Evolutionary conservation across 2,113 vertebrate species (phyloP).

Genomic region (Pygoscelis adeliae): DNA sequence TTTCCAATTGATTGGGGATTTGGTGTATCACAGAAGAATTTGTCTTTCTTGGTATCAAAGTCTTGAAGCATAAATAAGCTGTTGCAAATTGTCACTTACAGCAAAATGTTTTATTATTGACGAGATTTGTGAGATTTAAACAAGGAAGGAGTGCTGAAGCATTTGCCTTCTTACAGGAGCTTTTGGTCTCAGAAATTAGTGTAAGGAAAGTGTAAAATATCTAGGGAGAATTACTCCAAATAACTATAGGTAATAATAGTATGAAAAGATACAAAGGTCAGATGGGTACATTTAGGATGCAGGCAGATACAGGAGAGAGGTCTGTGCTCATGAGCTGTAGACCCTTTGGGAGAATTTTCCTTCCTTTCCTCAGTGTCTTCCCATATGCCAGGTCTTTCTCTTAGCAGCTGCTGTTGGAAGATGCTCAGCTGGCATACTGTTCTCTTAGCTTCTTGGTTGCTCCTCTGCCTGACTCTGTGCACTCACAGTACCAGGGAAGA

Average conservation of each 20-base stretch:
- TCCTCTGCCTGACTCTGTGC: not conserved
- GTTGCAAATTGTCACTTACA: not conserved
- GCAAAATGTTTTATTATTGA: not conserved
- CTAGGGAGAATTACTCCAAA: not conserved
- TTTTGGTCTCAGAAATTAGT: not conserved
- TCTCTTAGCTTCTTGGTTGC: not conserved
- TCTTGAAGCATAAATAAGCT: not conserved
- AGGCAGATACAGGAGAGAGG: not conserved
- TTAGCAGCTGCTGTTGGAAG: not conserved
- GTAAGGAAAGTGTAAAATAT: not conserved
- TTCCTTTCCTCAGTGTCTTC: not conserved
- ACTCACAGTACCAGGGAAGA: not conserved
- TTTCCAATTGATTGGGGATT: not conserved
- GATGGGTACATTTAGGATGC: not conserved
- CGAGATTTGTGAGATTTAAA: not conserved
- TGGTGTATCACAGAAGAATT: not conserved
- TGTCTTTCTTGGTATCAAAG: not conserved
- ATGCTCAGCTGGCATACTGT: not conserved
- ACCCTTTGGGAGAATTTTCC: not conserved
- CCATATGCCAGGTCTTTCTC: not conserved
- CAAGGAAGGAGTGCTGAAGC: not conserved
- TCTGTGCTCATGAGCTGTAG: not conserved
- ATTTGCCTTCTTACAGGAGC: not conserved
- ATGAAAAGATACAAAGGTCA: not conserved
- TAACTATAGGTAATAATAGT: not conserved